phyloP scores from a whole-genome alignment of 1,140 invertebrate species.

The Olivierus martensii region DNA sequence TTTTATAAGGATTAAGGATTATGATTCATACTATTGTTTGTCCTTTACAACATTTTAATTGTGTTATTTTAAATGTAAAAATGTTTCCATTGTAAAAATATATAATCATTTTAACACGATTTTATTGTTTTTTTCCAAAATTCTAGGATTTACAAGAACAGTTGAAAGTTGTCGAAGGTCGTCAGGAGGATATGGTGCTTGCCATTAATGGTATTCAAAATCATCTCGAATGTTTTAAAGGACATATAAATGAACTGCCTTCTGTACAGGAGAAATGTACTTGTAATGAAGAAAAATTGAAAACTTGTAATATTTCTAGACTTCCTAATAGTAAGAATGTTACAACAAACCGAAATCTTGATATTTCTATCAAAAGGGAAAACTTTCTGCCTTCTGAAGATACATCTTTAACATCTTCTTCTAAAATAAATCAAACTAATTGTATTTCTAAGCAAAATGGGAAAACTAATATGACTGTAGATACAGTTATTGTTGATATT shows the following conservation, averaged over 20 bases:
- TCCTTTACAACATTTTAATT: too few relatives aligned
- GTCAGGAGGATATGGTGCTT: constrained; percentile 11
- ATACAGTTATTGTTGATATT: neutral
- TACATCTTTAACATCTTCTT: neutral
- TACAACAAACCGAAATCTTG: neutral
- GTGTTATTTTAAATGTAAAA: too few relatives aligned
- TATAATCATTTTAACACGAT: too few relatives aligned
- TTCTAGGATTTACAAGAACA: constrained; percentile 12
- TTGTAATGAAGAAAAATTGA: neutral
- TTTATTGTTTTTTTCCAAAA: too few relatives aligned
- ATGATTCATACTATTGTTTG: too few relatives aligned
- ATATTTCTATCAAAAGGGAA: neutral
- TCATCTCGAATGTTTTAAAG: neutral
- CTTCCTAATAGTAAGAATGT: neutral
- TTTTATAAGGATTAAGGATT: too few relatives aligned
- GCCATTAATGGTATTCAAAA: constrained; percentile 9
- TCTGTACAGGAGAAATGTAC: neutral
- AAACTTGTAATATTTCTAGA: neutral
- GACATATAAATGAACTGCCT: neutral
- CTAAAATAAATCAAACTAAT: too few relatives aligned
- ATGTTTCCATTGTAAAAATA: too few relatives aligned
- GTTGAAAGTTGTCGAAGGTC: constrained; percentile 12
- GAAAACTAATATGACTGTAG: neutral
- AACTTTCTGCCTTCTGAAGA: neutral
- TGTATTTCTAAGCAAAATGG: too few relatives aligned